Base-by-base conservation (phyloP, 2,888 invertebrate species). In the Stenolophus ochropezus region DNA sequence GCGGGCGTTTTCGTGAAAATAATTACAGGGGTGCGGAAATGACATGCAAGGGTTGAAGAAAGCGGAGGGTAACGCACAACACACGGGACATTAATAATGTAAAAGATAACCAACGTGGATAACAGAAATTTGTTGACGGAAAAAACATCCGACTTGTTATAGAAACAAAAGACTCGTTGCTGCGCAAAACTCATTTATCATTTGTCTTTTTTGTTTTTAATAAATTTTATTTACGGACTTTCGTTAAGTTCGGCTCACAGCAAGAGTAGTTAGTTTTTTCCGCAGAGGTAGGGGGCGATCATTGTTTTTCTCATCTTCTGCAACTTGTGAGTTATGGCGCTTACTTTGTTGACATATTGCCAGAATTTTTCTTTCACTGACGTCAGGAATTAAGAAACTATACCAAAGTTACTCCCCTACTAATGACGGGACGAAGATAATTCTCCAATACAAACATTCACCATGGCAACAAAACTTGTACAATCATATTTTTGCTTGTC, bases 161-260 rank as follows among this genome's bases (percentile, higher is more conserved):
- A 73, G 73, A 73, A 73, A 73, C 73, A 73, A 75, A 75, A 75
- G 75, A 75, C 27, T 75, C 75, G 73, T 47, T 73, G 49, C 53
- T 75, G 75, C 27, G 27, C 53, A 75, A 53, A 75, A 27, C 25
- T 51, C 51, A 75, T 75, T 75, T 53, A 75, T 75, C 75, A 75
- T 73, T 73, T 75, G 21, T 75, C 18, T 11, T 75, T 69, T 75
- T 75, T 75, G 51, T 75, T 75, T 75, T 75, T 75, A 75, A 75
- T 75, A 75, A 75, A 75, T 75, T 76, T 79, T 79, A 79, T 79
- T 80, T 80, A 80, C 80, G 21, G 58, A 80, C 80, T 80, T 79
- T 80, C 71, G 79, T 79, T 79, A 79, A 71, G 25, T 79, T 71
- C 65, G 61, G 61, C 75, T 75, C 53, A 53, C 75, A 75, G 75